A percentile compares a stretch with the other conserved stretches of the same genome.
Evolutionary conservation across 2,113 vertebrate genomes (phyloP).

Genomic region (Amazona guildingii): DNA sequence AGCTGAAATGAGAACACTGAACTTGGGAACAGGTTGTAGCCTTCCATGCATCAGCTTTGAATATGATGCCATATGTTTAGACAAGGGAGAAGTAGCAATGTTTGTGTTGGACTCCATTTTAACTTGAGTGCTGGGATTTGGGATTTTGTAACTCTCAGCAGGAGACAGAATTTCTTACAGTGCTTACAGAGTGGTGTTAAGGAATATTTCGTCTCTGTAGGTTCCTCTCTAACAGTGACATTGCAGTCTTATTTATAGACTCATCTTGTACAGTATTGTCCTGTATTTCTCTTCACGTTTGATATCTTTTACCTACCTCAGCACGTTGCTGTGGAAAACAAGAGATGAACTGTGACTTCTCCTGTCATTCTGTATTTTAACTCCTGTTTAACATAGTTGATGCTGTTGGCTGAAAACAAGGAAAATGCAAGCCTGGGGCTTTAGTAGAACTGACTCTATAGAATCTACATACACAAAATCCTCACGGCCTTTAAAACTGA

Average conservation of each 20-base stretch:
- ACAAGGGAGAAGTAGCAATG: not conserved
- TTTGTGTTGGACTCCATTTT: constrained; percentile 1
- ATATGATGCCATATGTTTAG: not conserved
- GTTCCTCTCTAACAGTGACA: not conserved
- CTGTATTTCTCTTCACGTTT: not conserved
- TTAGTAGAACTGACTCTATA: not conserved
- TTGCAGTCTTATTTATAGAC: constrained; percentile 15
- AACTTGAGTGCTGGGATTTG: not conserved
- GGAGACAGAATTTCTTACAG: not conserved
- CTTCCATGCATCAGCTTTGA: not conserved
- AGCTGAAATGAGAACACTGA: not conserved
- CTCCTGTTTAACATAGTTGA: not conserved
- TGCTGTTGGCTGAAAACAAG: not conserved
- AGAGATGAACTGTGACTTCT: not conserved
- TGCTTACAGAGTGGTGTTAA: not conserved
- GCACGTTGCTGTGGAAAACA: not conserved
- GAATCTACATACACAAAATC: not conserved
- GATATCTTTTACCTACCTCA: not conserved
- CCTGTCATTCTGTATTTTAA: not conserved
- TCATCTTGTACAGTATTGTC: not conserved
- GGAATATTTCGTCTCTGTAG: not conserved
- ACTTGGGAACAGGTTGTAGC: not conserved
- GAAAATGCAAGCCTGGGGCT: not conserved
- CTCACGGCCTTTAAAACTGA: not conserved
- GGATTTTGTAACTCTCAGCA: not conserved